phyloP scores from a whole-genome alignment of 2,113 vertebrate species.

The Dolichotis patagonum region DNA sequence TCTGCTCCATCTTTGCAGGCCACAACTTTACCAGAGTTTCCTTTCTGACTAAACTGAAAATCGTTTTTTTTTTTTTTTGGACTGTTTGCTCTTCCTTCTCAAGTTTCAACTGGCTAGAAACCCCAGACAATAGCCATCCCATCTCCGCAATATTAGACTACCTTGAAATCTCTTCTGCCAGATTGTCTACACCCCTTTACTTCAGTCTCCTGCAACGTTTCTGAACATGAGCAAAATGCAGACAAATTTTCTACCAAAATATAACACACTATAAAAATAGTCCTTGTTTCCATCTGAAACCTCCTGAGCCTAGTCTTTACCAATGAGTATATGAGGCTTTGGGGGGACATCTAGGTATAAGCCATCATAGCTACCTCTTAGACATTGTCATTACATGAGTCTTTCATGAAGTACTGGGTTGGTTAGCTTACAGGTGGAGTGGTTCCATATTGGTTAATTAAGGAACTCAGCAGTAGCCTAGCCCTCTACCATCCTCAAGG shows the following conservation, averaged over 20 bases:
- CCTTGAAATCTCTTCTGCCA: not conserved
- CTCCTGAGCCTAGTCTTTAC: not conserved
- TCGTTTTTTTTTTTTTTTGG: not conserved
- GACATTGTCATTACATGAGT: not conserved
- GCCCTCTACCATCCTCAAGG: not conserved
- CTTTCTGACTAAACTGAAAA: not conserved
- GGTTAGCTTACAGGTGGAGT: not conserved
- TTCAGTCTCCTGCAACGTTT: not conserved
- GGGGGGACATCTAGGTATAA: not conserved
- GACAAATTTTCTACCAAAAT: not conserved
- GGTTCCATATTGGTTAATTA: not conserved
- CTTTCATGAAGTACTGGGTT: not conserved
- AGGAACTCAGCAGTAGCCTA: not conserved
- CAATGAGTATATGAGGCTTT: not conserved
- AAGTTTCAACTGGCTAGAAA: not conserved
- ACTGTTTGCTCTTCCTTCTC: not conserved
- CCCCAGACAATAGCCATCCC: not conserved
- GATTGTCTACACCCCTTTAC: not conserved
- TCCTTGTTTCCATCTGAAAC: not conserved
- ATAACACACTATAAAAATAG: not conserved
- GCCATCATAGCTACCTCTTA: not conserved
- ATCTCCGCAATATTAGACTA: not conserved
- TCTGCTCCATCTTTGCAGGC: not conserved
- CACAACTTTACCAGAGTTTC: not conserved
- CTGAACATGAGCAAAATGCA: not conserved